Percentiles rank a stretch among this genome's conserved stretches.
These are phyloP conservation scores for Diprion similis DNA, from an alignment of 1,140 invertebrate genomes.

Conservation along the genomic window DNA sequence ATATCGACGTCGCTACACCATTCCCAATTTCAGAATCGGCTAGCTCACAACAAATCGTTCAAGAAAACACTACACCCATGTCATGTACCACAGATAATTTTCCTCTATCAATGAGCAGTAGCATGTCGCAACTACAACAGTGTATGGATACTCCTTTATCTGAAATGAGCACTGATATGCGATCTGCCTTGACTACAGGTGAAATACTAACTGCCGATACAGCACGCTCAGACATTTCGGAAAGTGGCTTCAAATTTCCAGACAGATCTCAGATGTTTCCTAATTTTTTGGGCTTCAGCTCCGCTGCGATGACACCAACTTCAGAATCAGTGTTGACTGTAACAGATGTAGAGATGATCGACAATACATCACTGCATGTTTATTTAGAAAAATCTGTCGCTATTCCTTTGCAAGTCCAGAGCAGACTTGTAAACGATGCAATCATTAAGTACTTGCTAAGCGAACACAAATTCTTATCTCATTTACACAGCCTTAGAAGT, in stretches of 20 bases:
- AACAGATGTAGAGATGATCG: constrained; percentile 54
- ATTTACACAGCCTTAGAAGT: constrained; percentile 73
- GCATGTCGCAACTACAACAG: constrained; percentile 39
- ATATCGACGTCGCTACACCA: neutral
- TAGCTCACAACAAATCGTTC: neutral
- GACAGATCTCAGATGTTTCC: constrained; percentile 24
- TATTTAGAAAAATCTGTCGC: constrained; percentile 73
- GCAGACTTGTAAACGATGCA: constrained; percentile 73
- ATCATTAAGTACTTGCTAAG: constrained; percentile 73
- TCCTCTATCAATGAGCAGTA: constrained; percentile 44
- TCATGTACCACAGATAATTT: constrained; percentile 56
- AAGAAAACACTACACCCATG: constrained; percentile 47
- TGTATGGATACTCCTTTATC: constrained; percentile 42
- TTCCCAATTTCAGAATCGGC: neutral
- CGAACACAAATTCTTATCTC: constrained; percentile 71
- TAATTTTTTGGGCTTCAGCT: constrained; percentile 33
- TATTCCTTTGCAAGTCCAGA: constrained; percentile 72
- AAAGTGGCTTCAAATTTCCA: constrained; percentile 18
- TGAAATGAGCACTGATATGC: constrained; percentile 39
- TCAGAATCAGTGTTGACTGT: constrained; percentile 41
- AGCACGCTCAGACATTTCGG: constrained; percentile 24
- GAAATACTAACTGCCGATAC: constrained; percentile 12
- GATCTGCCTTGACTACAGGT: constrained; percentile 25
- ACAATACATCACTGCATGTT: constrained; percentile 64
- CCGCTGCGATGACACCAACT: constrained; percentile 21